Evolutionary conservation across 64 coral and sea anemone species (phyloP).

Genomic region (Pachyseris speciosa): DNA sequence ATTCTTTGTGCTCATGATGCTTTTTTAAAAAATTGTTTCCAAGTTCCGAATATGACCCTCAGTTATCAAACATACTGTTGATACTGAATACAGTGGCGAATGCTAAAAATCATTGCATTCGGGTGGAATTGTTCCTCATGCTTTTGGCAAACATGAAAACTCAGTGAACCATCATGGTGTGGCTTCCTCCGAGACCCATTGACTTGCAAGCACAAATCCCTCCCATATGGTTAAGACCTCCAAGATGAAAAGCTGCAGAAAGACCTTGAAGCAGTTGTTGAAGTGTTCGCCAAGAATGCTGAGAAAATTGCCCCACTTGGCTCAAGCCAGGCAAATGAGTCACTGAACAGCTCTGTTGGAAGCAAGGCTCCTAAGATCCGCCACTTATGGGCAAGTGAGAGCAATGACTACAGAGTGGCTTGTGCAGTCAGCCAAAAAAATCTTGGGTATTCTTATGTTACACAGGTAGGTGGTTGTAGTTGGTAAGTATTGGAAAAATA

Average conservation of each 20-base stretch:
- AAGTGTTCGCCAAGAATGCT: slow-evolving; percentile 24
- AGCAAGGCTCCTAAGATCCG: slow-evolving; percentile 67
- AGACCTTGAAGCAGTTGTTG: not conserved
- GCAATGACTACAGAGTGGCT: slow-evolving; percentile 42
- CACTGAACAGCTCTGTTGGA: slow-evolving; percentile 44
- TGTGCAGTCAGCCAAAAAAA: slow-evolving; percentile 24
- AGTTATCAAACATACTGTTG: too few species aligned
- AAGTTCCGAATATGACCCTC: too few species aligned
- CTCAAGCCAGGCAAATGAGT: slow-evolving; percentile 56
- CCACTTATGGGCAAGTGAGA: slow-evolving; percentile 45
- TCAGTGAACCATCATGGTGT: slow-evolving; percentile 54
- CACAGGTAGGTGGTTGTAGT: not conserved
- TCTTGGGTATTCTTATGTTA: slow-evolving; percentile 8
- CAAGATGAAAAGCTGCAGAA: slow-evolving; percentile 5
- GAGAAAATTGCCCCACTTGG: slow-evolving; percentile 62
- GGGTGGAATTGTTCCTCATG: not conserved
- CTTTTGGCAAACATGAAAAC: slow-evolving; percentile 9
- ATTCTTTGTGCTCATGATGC: too few species aligned
- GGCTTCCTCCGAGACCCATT: slow-evolving; percentile 21
- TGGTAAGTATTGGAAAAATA: not conserved
- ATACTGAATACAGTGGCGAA: too few species aligned
- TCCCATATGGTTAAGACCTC: slow-evolving; percentile 31
- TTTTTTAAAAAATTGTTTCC: too few species aligned
- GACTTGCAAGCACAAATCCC: slow-evolving; percentile 21
- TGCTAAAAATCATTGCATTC: too few species aligned